Percentiles rank a stretch among this genome's conserved stretches.
Conservation (phyloP, 2,888 invertebrate genomes). For the Trissolcus brochymenae region DNA sequence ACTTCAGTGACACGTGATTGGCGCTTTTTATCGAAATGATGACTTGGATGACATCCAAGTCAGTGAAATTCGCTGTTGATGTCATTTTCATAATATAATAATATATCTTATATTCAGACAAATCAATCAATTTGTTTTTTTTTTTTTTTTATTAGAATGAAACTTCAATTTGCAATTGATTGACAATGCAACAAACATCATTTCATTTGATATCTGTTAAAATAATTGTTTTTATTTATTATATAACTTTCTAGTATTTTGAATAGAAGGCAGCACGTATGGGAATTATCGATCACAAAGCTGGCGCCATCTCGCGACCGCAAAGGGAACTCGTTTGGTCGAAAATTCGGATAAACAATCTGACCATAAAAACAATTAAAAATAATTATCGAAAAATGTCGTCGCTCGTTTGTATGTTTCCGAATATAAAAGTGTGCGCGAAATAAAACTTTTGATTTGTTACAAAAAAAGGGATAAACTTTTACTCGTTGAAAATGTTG, state of each 20-base stretch:
- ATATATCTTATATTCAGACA: not conserved
- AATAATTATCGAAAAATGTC: not conserved
- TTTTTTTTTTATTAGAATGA: not conserved
- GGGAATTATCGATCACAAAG: conserved; percentile 71
- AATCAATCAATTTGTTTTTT: not conserved
- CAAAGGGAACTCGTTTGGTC: conserved; percentile 28
- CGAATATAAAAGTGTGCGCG: not conserved
- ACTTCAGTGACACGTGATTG: conserved; percentile 31
- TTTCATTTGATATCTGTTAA: too few species aligned
- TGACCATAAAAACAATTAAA: not conserved
- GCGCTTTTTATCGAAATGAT: conserved; percentile 20
- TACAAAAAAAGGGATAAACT: conserved; percentile 2
- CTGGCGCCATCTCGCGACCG: conserved; percentile 69
- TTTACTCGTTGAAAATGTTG: conserved; percentile 2
- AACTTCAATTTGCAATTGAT: not conserved
- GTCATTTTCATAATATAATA: not conserved
- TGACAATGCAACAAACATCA: too few species aligned
- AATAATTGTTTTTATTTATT: too few species aligned
- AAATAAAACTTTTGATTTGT: conserved; percentile 3
- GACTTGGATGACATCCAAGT: not conserved
- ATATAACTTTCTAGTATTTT: conserved; percentile 6
- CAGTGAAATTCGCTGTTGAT: too few species aligned
- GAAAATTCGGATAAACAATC: conserved; percentile 21
- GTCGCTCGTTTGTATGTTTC: not conserved
- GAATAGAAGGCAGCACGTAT: conserved; percentile 71